Conservation (phyloP, 1,140 invertebrate genomes). For the Aphelenchoides avenae region DNA sequence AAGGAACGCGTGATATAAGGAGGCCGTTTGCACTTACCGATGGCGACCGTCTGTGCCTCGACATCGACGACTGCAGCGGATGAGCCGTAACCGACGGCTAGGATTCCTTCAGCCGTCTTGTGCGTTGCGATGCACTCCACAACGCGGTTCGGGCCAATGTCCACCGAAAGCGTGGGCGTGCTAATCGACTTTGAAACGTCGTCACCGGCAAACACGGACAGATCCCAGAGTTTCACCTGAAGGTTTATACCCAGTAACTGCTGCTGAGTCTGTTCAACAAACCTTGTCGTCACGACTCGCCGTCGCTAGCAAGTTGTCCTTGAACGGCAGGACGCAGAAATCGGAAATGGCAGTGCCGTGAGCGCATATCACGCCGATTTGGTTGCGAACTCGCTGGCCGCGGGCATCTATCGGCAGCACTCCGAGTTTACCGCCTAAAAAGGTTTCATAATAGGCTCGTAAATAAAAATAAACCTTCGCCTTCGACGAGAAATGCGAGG, state of each 20-base stretch:
- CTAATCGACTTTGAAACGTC: too few relatives aligned
- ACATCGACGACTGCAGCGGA: conserved; percentile 59
- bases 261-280: too few relatives aligned
- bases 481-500: conserved; percentile 61
- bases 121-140: conserved; percentile 32
- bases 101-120: conserved; percentile 31
- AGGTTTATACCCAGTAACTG: too few relatives aligned
- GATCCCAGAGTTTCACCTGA: too few relatives aligned
- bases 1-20: neutral
- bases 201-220: too few relatives aligned
- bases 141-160: conserved; percentile 15
- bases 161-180: too few relatives aligned
- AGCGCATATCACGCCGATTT: conserved; percentile 55
- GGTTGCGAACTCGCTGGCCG: conserved; percentile 52
- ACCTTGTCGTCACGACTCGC: too few relatives aligned
- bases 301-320: too few relatives aligned
- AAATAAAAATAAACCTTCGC: conserved; percentile 51
- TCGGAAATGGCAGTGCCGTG: conserved; percentile 61
- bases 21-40: too few relatives aligned
- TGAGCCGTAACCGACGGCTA: conserved; percentile 47
- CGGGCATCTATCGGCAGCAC: conserved; percentile 56
- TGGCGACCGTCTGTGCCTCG: conserved; percentile 12
- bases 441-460: neutral
- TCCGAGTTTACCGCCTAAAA: conserved; percentile 59
- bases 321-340: conserved; percentile 61